Evolutionary conservation across 2,888 invertebrate genomes (phyloP).

Genomic region (Drosophila borealis): DNA sequence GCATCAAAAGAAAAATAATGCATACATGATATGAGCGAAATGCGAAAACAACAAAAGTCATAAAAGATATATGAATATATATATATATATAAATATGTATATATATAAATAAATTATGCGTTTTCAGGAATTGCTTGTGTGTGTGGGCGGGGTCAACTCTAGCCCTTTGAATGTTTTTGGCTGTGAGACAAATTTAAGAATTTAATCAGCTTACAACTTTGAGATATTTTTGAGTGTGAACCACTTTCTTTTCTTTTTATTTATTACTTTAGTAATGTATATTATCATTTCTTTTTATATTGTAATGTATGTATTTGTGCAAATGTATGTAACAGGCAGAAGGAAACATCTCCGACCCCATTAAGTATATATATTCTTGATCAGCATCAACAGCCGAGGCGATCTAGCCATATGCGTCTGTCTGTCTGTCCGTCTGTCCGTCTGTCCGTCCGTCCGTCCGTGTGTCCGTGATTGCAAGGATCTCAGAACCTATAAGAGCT

Average conservation of each 20-base stretch:
- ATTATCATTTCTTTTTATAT: background rate
- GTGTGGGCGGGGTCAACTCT: slow-evolving; percentile 6
- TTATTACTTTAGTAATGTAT: background rate
- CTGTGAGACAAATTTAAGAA: background rate
- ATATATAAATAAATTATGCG: slow-evolving; percentile 29
- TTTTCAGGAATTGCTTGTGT: slow-evolving; percentile 27
- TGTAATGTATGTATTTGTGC: no score
- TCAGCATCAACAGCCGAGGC: no score
- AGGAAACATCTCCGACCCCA: no score
- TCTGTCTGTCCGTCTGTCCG: no score
- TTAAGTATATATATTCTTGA: no score
- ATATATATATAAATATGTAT: slow-evolving; percentile 22
- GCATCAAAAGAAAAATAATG: slow-evolving; percentile 12
- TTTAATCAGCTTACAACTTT: background rate
- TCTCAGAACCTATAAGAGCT: no score
- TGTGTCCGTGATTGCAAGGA: no score
- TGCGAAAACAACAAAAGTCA: slow-evolving; percentile 36
- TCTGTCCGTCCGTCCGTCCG: no score
- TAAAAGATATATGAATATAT: slow-evolving; percentile 14
- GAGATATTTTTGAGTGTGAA: no score
- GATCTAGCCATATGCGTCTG: no score
- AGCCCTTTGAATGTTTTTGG: background rate
- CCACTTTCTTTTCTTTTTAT: no score
- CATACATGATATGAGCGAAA: slow-evolving; percentile 12
- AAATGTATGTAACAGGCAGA: no score